These are phyloP conservation scores for Eptesicus fuscus DNA, from an alignment of 2,113 vertebrate species.

Conservation along the genomic window DNA sequence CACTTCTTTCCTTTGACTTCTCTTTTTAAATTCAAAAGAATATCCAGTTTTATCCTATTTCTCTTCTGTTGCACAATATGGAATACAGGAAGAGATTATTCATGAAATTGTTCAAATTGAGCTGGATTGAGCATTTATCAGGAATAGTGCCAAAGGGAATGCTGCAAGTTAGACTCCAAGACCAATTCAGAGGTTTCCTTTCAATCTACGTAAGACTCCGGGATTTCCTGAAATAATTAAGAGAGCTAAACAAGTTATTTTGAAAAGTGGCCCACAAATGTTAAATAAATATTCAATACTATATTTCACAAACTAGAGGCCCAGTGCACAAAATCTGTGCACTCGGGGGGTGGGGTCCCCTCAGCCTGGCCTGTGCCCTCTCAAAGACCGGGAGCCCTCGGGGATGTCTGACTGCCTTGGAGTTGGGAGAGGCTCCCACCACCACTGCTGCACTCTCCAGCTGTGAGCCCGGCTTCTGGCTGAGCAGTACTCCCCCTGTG, in stretches of 20 bases:
- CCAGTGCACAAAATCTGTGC: no score
- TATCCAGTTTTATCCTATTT: neutral
- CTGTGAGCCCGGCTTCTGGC: no score
- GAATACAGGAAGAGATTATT: neutral
- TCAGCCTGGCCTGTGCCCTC: no score
- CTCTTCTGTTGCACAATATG: neutral
- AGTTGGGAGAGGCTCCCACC: no score
- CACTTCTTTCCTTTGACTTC: neutral
- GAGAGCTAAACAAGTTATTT: neutral
- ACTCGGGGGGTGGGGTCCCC: no score
- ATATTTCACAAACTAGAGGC: neutral
- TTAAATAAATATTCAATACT: neutral
- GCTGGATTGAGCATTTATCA: neutral
- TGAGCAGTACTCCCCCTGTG: no score
- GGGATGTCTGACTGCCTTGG: no score
- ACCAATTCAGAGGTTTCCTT: neutral
- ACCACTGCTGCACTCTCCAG: no score
- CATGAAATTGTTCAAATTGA: neutral
- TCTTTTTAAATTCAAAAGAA: neutral
- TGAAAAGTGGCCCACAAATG: neutral
- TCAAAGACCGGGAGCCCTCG: accelerated
- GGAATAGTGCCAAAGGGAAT: neutral
- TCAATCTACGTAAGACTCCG: neutral
- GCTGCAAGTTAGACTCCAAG: neutral
- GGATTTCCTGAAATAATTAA: neutral